Evolutionary conservation across 2,113 vertebrate genomes (phyloP).

Genomic region (Cricetomys ansorgei): DNA sequence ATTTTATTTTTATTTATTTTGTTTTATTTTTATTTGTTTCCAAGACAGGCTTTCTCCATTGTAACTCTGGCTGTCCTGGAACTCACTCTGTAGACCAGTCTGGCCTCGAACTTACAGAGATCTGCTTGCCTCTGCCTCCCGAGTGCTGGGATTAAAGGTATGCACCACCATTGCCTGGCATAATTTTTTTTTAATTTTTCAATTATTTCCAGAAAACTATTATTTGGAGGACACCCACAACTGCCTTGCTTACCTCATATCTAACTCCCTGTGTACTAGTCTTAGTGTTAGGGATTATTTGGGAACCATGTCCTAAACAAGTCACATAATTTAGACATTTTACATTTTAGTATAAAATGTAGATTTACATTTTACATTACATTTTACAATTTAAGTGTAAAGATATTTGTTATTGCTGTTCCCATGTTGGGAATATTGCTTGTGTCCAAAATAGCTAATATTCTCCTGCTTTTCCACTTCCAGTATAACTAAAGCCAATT

Average conservation of each 20-base stretch:
- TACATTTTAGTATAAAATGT: no score
- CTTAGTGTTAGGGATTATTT: constrained; percentile 15
- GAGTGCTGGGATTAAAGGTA: no score
- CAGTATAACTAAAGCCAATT: constrained; percentile 64
- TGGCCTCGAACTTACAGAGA: no score
- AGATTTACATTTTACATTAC: no score
- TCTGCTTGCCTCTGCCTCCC: no score
- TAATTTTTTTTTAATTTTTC: neutral
- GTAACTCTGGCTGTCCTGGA: no score
- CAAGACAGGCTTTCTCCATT: no score
- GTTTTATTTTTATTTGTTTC: neutral
- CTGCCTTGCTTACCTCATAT: neutral
- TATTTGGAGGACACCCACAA: neutral
- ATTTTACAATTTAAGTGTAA: no score
- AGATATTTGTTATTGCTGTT: constrained; percentile 53
- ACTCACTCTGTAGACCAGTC: no score
- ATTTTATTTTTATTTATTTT: neutral
- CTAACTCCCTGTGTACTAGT: neutral
- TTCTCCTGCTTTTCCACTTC: constrained; percentile 80
- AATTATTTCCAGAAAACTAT: neutral
- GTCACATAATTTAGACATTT: neutral
- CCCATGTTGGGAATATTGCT: constrained; percentile 57
- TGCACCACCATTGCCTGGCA: no score
- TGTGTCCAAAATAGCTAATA: constrained; percentile 54
- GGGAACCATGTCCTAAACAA: constrained; percentile 47